phyloP scores from a whole-genome alignment of 2,113 vertebrate genomes.

The Myotis yumanensis region DNA sequence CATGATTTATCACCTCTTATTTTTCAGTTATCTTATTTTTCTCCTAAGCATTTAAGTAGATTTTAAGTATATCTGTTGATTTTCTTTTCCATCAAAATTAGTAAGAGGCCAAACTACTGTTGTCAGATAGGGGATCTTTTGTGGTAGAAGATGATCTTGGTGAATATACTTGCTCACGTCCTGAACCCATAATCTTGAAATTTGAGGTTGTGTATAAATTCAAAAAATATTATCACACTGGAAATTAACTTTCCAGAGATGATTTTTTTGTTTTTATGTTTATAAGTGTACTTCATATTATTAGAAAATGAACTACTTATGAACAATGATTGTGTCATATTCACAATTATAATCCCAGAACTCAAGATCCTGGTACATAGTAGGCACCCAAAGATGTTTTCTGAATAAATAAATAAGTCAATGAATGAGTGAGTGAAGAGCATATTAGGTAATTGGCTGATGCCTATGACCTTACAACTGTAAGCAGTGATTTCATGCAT shows the following conservation, averaged over 20 bases:
- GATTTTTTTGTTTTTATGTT: not conserved
- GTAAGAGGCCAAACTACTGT: not conserved
- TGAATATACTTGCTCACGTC: not conserved
- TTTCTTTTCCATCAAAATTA: conserved; percentile 19
- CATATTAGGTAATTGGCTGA: not conserved
- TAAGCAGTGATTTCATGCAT: not conserved
- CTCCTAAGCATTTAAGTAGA: not conserved
- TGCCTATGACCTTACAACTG: not conserved
- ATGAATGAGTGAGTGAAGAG: not conserved
- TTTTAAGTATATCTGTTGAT: not conserved
- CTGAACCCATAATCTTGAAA: not conserved
- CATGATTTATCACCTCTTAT: not conserved
- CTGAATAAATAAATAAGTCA: not conserved
- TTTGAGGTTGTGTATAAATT: not conserved
- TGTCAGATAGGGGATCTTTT: not conserved
- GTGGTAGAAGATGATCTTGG: not conserved
- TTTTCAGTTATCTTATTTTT: not conserved
- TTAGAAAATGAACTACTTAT: not conserved
- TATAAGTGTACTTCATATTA: not conserved
- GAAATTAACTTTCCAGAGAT: not conserved
- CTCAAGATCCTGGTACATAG: not conserved
- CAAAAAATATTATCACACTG: not conserved
- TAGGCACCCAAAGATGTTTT: not conserved
- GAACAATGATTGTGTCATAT: not conserved
- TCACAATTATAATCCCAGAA: not conserved